Conservation (phyloP, 2,113 vertebrate species). For the Sturnira hondurensis region DNA sequence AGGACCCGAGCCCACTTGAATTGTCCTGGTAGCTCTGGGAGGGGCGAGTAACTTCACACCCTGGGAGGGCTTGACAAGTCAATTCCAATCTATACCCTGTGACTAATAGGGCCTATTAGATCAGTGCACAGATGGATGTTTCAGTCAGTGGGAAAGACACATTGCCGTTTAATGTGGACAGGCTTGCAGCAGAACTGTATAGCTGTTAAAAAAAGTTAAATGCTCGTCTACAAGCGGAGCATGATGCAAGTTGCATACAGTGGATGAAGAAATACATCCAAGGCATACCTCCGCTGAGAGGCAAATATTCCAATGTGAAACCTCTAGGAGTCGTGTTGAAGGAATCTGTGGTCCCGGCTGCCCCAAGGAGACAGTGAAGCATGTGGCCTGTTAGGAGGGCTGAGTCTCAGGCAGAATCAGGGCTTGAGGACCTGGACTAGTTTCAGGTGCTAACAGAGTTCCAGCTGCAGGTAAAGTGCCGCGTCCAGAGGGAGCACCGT, state of each 20-base stretch:
- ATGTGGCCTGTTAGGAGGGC: not conserved
- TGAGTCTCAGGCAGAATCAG: not conserved
- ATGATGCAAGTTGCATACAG: not conserved
- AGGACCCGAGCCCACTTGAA: not conserved
- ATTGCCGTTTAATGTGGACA: not conserved
- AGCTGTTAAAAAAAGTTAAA: conserved; percentile 28
- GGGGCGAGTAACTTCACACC: not conserved
- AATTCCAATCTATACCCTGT: conserved; percentile 29
- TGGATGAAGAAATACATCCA: not conserved
- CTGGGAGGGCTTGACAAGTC: conserved; percentile 3
- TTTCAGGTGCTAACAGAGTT: not conserved
- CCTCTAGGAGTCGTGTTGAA: not conserved
- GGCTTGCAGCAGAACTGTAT: conserved; percentile 20
- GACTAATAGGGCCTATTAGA: conserved; percentile 40
- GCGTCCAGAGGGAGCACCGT: not conserved
- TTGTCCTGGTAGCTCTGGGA: not conserved
- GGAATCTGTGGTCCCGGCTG: not conserved
- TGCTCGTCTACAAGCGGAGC: conserved; percentile 11
- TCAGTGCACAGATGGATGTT: conserved; percentile 27
- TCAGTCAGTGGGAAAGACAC: conserved; percentile 12
- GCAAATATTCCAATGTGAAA: not conserved
- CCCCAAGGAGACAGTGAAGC: not conserved
- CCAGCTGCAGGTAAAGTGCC: not conserved
- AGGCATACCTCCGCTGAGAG: not conserved
- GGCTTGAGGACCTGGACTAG: not conserved